Conservation (phyloP, 2,797 vertebrate genomes). For the Notolabrus celidotus region DNA sequence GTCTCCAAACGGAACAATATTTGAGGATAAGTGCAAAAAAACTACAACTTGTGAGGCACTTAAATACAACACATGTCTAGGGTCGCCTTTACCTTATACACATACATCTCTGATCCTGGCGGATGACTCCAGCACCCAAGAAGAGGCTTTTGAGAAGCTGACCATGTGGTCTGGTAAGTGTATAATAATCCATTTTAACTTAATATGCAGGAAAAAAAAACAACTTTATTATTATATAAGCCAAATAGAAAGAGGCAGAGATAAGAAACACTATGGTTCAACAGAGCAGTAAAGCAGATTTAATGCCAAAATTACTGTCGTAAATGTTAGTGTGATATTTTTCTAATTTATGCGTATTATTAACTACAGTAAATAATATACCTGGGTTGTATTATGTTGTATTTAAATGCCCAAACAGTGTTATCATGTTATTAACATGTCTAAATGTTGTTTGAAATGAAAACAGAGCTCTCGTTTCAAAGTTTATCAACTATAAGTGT, state of each 20-base stretch:
- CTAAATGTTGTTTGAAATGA: too few relatives aligned
- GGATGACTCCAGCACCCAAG: slow-evolving; percentile 91
- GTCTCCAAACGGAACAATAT: slow-evolving; percentile 81
- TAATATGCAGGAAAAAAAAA: too few relatives aligned
- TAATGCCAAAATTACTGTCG: too few relatives aligned
- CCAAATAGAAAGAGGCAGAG: too few relatives aligned
- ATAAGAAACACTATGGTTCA: too few relatives aligned
- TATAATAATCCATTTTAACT: not conserved
- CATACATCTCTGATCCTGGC: slow-evolving; percentile 93
- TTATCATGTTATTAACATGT: too few relatives aligned
- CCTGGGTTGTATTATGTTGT: not conserved
- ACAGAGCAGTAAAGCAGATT: too few relatives aligned
- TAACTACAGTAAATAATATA: not conserved
- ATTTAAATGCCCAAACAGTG: too few relatives aligned
- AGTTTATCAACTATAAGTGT: too few relatives aligned
- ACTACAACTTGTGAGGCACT: slow-evolving; percentile 89
- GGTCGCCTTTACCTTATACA: slow-evolving; percentile 92
- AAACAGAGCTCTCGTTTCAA: too few relatives aligned
- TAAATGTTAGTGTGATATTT: too few relatives aligned
- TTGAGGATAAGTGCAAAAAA: slow-evolving; percentile 89
- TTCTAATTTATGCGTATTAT: not conserved
- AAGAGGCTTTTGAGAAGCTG: slow-evolving; percentile 92
- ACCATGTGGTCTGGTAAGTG: slow-evolving; percentile 95
- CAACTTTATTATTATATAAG: too few relatives aligned
- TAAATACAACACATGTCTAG: slow-evolving; percentile 91